Evolutionary conservation across 2,888 invertebrate species (phyloP).

Genomic region (Orthonychiurus folsomi): DNA sequence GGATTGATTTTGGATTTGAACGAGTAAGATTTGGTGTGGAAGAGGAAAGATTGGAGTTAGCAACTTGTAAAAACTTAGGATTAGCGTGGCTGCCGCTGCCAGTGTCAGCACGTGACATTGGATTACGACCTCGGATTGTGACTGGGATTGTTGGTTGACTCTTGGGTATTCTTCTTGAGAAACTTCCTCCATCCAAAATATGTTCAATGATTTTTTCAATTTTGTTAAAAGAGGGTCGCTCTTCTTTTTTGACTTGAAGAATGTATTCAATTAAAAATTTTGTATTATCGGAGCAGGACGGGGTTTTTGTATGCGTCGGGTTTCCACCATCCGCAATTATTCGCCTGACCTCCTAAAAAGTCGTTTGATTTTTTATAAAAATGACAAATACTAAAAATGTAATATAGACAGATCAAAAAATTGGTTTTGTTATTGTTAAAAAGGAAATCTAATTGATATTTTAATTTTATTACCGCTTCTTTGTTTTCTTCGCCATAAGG

Average conservation of each 20-base stretch:
- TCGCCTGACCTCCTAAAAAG: neutral
- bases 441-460: too few species aligned
- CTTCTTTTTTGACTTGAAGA: neutral
- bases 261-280: neutral
- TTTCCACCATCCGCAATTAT: neutral
- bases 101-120: neutral
- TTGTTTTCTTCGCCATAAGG: slow-evolving; percentile 30
- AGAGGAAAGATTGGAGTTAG: neutral
- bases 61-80: neutral
- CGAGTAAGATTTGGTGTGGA: neutral
- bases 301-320: neutral
- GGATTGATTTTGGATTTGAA: neutral
- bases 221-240: neutral
- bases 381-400: too few species aligned
- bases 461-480: slow-evolving; percentile 20
- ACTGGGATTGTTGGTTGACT: too few species aligned
- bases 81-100: neutral
- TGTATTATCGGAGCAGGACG: neutral
- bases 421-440: too few species aligned
- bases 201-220: neutral
- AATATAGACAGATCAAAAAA: too few species aligned
- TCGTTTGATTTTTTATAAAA: too few species aligned
- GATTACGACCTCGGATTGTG: neutral
- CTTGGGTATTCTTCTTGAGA: neutral
- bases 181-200: neutral